Percentiles rank a stretch among this genome's conserved stretches.
Conservation (phyloP, 2,888 invertebrate species). For the Platycheirus albimanus region DNA sequence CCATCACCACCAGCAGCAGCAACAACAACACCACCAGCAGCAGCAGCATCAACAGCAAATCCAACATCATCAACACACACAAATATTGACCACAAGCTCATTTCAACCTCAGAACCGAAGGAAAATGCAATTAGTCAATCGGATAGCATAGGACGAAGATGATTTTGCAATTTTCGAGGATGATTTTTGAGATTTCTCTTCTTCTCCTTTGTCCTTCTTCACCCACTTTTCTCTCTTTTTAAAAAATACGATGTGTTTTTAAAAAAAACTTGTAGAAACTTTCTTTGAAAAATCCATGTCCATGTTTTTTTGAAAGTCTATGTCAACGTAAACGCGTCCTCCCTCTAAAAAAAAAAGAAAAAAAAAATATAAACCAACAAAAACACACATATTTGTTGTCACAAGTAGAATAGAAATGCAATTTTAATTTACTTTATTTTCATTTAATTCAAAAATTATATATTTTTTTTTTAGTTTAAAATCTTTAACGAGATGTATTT, state of each 20-base stretch:
- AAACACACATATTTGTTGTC: not conserved
- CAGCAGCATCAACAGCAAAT: conserved; percentile 73
- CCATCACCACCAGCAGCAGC: conserved; percentile 65
- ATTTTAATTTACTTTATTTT: conserved; percentile 1
- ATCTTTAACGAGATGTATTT: conserved; percentile 4
- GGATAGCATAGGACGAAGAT: conserved; percentile 80
- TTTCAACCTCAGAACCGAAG: conserved; percentile 84
- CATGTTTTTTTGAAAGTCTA: conserved; percentile 18
- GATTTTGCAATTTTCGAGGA: conserved; percentile 67
- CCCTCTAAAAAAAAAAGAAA: not conserved
- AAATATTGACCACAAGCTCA: conserved; percentile 62
- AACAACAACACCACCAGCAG: conserved; percentile 69
- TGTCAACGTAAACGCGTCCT: conserved; percentile 19
- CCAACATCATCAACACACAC: conserved; percentile 75
- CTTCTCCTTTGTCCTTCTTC: conserved; percentile 1
- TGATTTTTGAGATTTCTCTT: conserved; percentile 45
- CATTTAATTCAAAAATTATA: not conserved
- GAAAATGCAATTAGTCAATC: conserved; percentile 86
- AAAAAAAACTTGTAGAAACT: conserved; percentile 11
- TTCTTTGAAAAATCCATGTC: conserved; percentile 31
- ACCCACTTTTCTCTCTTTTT: not conserved
- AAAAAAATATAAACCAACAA: not conserved
- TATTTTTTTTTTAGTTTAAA: not conserved
- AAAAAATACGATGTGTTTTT: conserved; percentile 50
- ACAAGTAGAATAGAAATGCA: conserved; percentile 4